Evolutionary conservation across 2,888 invertebrate species (phyloP).

Genomic region (Dione juno): DNA sequence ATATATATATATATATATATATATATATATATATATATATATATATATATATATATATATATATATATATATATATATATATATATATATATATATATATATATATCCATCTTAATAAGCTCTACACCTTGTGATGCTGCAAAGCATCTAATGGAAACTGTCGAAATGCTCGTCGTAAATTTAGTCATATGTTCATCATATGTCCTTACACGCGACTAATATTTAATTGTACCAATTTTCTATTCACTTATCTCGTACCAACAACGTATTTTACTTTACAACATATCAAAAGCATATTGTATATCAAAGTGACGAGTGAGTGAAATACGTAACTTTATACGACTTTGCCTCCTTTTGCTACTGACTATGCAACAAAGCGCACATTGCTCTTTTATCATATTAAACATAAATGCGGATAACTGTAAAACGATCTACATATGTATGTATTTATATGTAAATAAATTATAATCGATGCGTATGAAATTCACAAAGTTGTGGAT

Average conservation of each 20-base stretch:
- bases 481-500: conserved; percentile 11
- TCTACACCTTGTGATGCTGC: no score
- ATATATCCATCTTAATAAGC: no score
- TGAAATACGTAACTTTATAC: not conserved
- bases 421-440: conserved; percentile 10
- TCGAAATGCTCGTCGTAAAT: no score
- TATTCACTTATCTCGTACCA: no score
- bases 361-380: not conserved
- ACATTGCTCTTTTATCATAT: not conserved
- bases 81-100: no score
- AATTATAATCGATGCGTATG: not conserved
- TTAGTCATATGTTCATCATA: no score
- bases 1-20: not conserved
- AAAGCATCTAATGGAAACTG: no score
- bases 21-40: not conserved
- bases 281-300: not conserved
- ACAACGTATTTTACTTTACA: not conserved
- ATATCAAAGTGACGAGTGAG: not conserved
- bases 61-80: no score
- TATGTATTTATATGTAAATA: not conserved
- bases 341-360: not conserved
- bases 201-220: no score
- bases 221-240: no score
- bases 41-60: no score
- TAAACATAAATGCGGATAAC: conserved; percentile 4